A percentile compares a stretch with the other conserved stretches of the same genome.
Conservation (phyloP, 2,113 vertebrate genomes). For the Illadopsis cleaveri region DNA sequence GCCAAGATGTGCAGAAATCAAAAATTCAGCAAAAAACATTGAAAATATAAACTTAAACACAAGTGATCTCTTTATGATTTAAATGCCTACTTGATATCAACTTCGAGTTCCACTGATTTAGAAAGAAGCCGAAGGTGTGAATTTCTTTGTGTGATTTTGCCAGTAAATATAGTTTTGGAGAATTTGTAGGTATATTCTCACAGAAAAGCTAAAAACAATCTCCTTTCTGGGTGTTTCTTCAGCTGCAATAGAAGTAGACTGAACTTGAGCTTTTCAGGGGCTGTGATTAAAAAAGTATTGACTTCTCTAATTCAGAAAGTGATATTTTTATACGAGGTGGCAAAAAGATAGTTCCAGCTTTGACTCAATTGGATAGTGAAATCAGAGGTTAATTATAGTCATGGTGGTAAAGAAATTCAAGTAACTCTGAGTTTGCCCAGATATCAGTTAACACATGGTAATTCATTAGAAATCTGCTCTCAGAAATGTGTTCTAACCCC, state of each 20-base stretch:
- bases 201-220: neutral
- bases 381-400: neutral
- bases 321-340: neutral
- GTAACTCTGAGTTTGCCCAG: neutral
- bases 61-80: neutral
- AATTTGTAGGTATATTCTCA: neutral
- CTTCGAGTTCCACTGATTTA: neutral
- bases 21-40: neutral
- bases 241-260: neutral
- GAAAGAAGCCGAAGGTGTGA: neutral
- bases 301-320: neutral
- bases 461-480: neutral
- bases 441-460: neutral
- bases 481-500: neutral
- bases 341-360: neutral
- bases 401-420: neutral
- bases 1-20: neutral
- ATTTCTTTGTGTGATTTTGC: neutral
- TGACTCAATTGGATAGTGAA: neutral
- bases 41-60: neutral
- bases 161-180: neutral
- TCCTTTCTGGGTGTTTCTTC: neutral
- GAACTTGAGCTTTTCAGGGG: neutral
- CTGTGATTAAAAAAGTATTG: neutral
- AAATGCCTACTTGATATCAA: neutral